A percentile compares a stretch with the other conserved stretches of the same genome.
Evolutionary conservation across 2,888 invertebrate species (phyloP).

Genomic region (Nineta flava): DNA sequence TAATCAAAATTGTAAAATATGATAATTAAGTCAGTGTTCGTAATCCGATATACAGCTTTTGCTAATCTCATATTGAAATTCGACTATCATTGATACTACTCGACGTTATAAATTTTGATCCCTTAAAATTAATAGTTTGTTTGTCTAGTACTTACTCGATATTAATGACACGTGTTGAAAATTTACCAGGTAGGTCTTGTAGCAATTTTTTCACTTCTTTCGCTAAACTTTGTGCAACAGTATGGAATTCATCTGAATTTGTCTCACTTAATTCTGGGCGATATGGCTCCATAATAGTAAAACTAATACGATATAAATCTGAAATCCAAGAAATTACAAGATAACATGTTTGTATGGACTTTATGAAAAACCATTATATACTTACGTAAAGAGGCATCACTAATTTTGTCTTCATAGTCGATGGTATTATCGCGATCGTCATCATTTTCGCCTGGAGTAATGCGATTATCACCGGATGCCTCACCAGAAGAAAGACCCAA

Average conservation of each 20-base stretch:
- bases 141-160: conserved; percentile 49
- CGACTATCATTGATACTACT: too few species aligned
- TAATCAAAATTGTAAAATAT: too few species aligned
- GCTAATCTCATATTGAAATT: too few species aligned
- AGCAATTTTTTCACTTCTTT: conserved; percentile 41
- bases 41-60: too few species aligned
- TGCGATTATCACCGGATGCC: background rate
- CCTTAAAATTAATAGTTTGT: background rate
- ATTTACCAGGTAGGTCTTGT: conserved; percentile 34
- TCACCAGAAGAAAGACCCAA: background rate
- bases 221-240: conserved; percentile 39
- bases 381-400: background rate
- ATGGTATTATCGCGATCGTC: conserved; percentile 8
- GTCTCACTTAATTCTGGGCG: conserved; percentile 37
- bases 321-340: conserved; percentile 10
- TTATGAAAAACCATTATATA: background rate
- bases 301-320: conserved; percentile 35
- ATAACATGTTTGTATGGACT: background rate
- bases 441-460: conserved; percentile 6
- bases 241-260: conserved; percentile 39
- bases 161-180: conserved; percentile 45
- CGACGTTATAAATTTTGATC: too few species aligned
- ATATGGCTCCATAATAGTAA: conserved; percentile 48
- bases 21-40: too few species aligned
- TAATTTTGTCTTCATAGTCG: conserved; percentile 8